A percentile compares a stretch with the other conserved stretches of the same genome.
Conservation (phyloP, 2,113 vertebrate genomes). For the Aramus guarauna region DNA sequence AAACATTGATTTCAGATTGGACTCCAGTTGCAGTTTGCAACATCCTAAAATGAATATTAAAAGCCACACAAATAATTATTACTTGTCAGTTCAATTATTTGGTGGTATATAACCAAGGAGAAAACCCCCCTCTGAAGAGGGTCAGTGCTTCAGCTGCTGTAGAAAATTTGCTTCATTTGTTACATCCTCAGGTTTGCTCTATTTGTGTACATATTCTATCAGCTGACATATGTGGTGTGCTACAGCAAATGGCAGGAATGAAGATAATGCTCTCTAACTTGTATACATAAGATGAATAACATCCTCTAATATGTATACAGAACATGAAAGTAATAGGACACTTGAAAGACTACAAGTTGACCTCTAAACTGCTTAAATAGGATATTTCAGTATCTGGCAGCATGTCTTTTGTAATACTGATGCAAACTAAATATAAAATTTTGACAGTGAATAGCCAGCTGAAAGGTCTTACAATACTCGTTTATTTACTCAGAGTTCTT, state of each 20-base stretch:
- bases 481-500: neutral
- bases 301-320: neutral
- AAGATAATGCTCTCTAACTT: neutral
- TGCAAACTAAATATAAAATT: neutral
- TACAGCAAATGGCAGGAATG: neutral
- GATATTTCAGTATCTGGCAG: neutral
- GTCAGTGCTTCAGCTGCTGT: neutral
- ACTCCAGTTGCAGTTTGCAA: neutral
- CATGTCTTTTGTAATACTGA: neutral
- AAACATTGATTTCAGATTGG: neutral
- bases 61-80: neutral
- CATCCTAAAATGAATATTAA: neutral
- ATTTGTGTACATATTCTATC: neutral
- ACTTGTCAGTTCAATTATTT: neutral
- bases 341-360: neutral
- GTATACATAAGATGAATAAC: neutral
- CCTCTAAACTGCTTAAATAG: neutral
- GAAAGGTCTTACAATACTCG: neutral
- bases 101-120: neutral
- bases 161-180: neutral
- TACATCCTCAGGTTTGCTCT: neutral
- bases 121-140: neutral
- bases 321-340: neutral
- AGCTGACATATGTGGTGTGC: neutral
- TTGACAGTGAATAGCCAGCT: neutral